Percentiles rank a stretch among this genome's conserved stretches.
Conservation (phyloP, 2,113 vertebrate genomes). For the Thamnophis sirtalis region DNA sequence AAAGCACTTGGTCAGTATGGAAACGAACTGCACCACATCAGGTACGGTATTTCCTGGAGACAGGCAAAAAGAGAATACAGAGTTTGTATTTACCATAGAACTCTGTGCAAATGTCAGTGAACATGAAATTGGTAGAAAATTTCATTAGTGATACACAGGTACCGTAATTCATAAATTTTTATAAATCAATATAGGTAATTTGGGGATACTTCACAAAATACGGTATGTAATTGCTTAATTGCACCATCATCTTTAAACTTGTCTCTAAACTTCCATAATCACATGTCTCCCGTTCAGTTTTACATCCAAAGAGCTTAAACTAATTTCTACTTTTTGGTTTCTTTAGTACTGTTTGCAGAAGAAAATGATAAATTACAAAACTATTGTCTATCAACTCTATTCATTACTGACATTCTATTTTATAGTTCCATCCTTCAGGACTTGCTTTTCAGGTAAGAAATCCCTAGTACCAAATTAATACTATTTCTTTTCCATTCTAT, state of each 20-base stretch:
- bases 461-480: background rate
- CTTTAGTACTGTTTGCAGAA: background rate
- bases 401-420: background rate
- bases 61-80: background rate
- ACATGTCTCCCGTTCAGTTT: background rate
- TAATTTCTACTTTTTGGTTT: background rate
- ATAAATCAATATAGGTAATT: background rate
- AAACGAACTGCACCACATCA: background rate
- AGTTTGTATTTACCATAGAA: background rate
- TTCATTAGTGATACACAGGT: background rate
- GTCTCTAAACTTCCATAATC: background rate
- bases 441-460: background rate
- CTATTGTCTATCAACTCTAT: background rate
- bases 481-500: background rate
- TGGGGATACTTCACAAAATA: background rate
- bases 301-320: background rate
- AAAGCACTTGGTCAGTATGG: background rate
- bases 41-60: background rate
- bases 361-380: background rate
- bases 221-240: background rate
- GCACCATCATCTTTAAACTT: background rate
- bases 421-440: background rate
- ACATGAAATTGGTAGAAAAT: background rate
- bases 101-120: background rate
- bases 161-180: background rate